Conservation (phyloP, 1,140 invertebrate genomes). For the Drosophila tropicalis region DNA sequence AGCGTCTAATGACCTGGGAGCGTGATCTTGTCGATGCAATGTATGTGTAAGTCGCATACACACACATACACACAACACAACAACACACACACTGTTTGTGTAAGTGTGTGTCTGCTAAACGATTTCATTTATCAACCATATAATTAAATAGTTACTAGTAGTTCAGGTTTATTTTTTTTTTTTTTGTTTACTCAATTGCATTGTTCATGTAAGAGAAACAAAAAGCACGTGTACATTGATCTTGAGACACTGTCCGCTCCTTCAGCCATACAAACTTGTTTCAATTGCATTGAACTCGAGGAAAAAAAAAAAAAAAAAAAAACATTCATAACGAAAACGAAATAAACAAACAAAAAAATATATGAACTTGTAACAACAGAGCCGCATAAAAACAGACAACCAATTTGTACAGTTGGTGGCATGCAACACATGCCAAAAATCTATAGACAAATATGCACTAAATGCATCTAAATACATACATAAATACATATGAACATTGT, state of each 20-base stretch:
- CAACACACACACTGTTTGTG: conserved; percentile 24
- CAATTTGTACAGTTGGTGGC: conserved; percentile 25
- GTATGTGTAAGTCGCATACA: conserved; percentile 76
- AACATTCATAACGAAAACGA: not conserved
- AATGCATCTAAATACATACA: not conserved
- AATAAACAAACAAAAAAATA: too few relatives aligned
- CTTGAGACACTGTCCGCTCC: conserved; percentile 27
- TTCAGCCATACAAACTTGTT: conserved; percentile 57
- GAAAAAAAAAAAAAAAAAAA: not conserved
- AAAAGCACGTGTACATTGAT: conserved; percentile 40
- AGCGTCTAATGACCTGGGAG: conserved; percentile 81
- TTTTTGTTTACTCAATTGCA: conserved; percentile 51
- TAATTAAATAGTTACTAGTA: conserved; percentile 30
- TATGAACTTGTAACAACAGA: conserved; percentile 39
- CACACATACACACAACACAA: conserved; percentile 27
- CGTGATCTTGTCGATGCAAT: conserved; percentile 82
- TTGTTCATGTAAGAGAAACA: conserved; percentile 38
- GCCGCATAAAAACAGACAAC: conserved; percentile 37
- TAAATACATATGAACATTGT: too few relatives aligned
- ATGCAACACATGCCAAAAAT: conserved; percentile 23
- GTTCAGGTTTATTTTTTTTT: too few relatives aligned
- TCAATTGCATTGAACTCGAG: conserved; percentile 64
- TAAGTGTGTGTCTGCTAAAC: conserved; percentile 47
- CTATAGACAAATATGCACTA: not conserved
- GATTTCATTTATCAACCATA: conserved; percentile 56